A percentile compares a stretch with the other conserved stretches of the same genome.
phyloP scores from a whole-genome alignment of 2,113 vertebrate genomes.

The Xyliphius kryptos region DNA sequence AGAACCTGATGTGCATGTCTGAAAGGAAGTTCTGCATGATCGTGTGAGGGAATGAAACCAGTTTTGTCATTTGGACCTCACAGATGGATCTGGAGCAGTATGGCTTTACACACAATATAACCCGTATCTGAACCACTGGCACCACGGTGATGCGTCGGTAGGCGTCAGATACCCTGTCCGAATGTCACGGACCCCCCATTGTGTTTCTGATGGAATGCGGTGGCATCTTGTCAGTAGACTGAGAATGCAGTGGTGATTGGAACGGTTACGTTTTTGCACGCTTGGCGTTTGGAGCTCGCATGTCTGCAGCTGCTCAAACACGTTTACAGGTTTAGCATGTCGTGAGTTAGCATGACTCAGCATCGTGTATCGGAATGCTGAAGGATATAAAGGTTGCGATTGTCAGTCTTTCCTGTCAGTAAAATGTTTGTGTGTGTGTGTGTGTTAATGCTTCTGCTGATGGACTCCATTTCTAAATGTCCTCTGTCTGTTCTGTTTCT shows the following conservation, averaged over 20 bases:
- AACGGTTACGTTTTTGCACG: conserved; percentile 11
- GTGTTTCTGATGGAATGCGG: conserved; percentile 20
- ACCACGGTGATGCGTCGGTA: too few species aligned
- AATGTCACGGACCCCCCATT: background rate
- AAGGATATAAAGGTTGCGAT: conserved; percentile 22
- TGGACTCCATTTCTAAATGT: conserved; percentile 55
- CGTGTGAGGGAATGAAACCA: too few species aligned
- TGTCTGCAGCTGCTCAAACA: conserved; percentile 27
- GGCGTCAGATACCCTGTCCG: background rate
- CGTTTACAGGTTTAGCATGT: conserved; percentile 28
- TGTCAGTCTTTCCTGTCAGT: conserved; percentile 17
- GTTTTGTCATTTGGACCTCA: too few species aligned
- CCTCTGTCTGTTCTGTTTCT: conserved; percentile 56
- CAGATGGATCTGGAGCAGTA: too few species aligned
- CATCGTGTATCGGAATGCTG: conserved; percentile 16
- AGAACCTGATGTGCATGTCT: conserved; percentile 1
- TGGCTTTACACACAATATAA: too few species aligned
- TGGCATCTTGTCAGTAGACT: conserved; percentile 41
- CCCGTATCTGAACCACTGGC: too few species aligned
- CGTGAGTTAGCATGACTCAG: conserved; percentile 23
- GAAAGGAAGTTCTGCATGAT: conserved; percentile 32
- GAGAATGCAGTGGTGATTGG: conserved; percentile 21
- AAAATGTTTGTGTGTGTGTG: conserved; percentile 21
- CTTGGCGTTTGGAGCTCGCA: conserved; percentile 32
- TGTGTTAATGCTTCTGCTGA: conserved; percentile 47